These are phyloP conservation scores for Nettapus auritus DNA, from an alignment of 2,113 vertebrate genomes.

Conservation along the genomic window DNA sequence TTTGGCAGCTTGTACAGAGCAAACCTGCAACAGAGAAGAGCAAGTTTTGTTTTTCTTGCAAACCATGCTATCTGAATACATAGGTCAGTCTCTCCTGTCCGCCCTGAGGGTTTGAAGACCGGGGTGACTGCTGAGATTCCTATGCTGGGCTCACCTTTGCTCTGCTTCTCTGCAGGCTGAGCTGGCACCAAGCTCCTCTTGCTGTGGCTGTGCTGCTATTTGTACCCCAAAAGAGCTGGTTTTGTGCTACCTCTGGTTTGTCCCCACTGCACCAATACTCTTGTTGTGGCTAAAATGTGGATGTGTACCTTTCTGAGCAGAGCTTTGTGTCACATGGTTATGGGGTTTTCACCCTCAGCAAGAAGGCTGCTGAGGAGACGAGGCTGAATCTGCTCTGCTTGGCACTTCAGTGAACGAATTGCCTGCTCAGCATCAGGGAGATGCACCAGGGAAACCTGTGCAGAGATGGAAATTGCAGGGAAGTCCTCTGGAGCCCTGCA, in stretches of 20 bases:
- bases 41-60: background rate
- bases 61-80: background rate
- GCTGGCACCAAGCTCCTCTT: background rate
- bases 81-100: background rate
- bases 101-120: background rate
- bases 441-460: background rate
- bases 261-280: too few relatives aligned
- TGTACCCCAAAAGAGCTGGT: background rate
- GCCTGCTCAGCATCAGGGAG: background rate
- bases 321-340: background rate
- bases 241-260: background rate
- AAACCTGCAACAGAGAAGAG: slow-evolving; percentile 80
- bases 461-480: background rate
- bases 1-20: slow-evolving; percentile 90
- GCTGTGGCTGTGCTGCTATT: background rate
- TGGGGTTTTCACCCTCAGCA: background rate
- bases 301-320: too few relatives aligned
- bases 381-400: background rate
- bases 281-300: background rate
- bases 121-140: background rate
- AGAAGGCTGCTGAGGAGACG: background rate
- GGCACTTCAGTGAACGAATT: background rate
- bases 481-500: background rate
- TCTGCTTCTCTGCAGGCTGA: background rate
- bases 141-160: background rate